Evolutionary conservation across 2,797 vertebrate genomes (phyloP), one percentile per base, ranked within the genome.

Genomic region (Craterocephalus amniculus): DNA sequence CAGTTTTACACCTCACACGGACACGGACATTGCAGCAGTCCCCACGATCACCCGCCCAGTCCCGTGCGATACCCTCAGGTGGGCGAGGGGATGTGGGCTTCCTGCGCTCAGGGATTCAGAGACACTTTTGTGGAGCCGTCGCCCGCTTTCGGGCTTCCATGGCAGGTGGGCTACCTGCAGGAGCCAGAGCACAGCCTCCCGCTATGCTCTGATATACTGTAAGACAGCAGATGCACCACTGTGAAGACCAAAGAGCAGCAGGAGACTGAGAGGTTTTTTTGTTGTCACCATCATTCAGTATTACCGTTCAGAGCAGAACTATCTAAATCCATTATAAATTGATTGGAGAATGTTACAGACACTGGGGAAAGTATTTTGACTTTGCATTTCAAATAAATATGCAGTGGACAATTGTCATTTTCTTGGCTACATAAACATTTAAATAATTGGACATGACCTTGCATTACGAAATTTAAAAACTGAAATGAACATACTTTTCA

Each of bases 141-240:
- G 51, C 74, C 90, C 7, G 36, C 92, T 0, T 81, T 90, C 3
- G 76, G 90, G 0, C 86, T 92, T 7, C 74, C 93, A 43, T 97
- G 96, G 96, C 96, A 95, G 61, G 90, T 94, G 84, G 88, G 94
- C 71, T 92, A 87, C 63, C 77, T 95, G 80, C 94, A 94, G 88
- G 92, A 95, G 61, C 67, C 91, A 0, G 90, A 94, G 75, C 93
- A 93, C 78, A 73, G 91, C 68, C 89, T 94, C 62, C 83, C 92
- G 31, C 80, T 89, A 63, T 87, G 78, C 87, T 80, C 88, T 88
- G 91, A 89, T 55, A 64, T 82, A 63, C 67, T 89, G 62, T 89
- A 64, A 81, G 52, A 34, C 43, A 16, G n/a, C 24, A 9, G 40
- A 40, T 32, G 20, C n/a, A 18, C 18, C 70, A 54, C 67, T 58